Base-by-base conservation (phyloP, 1,140 invertebrate genomes). In the Drosophila rhopaloa region DNA sequence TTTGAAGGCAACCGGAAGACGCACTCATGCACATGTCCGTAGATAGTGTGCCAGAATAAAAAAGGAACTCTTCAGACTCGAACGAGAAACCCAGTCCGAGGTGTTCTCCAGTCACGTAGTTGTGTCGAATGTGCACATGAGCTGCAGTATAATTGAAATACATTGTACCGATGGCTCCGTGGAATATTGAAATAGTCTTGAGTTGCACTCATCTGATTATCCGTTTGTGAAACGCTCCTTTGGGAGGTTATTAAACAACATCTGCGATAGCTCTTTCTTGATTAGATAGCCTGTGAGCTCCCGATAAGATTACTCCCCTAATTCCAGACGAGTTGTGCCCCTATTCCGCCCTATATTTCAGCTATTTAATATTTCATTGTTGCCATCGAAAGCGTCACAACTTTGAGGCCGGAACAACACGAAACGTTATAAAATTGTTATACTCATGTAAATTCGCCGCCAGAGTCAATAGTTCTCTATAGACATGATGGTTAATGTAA, bases 391-490 rank as follows among this genome's bases (percentile, higher is more conserved):
- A 55, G 62, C 48, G 66, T 53, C 47, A 13, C 35, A 29, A 56
- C 24, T 50, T 43, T 47, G 67, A 62, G 60, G 67, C 58, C 60
- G 59, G 62, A 68, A 65, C 58, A 55, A 65, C 60, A 60, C 60
- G 65, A 44, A 74, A 51, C 38, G 40, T 32, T 77, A 82, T 86
- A 75, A 81, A 76, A 78, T 70, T 66, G 78, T 78, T 78, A 85
- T 81, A 81, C 81, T 81, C 63, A 81, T 85, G 82, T 70, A 78
- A 78, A 85, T 81, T 72, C 50, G 43, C 32, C 14, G 58, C 56
- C 57, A 38, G n/a, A 76, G 61, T 76, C 48, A 76, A 76, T 58
- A 54, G 54, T 43, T 24, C 41, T 16, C 29, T n/a, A 29, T 19
- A 56, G 68, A 57, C 65, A 43, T 32, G 53, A 43, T 32, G 53